Evolutionary conservation across 2,888 invertebrate genomes (phyloP), one percentile per base, ranked within the genome.

Genomic region (Ectemnius lituratus): DNA sequence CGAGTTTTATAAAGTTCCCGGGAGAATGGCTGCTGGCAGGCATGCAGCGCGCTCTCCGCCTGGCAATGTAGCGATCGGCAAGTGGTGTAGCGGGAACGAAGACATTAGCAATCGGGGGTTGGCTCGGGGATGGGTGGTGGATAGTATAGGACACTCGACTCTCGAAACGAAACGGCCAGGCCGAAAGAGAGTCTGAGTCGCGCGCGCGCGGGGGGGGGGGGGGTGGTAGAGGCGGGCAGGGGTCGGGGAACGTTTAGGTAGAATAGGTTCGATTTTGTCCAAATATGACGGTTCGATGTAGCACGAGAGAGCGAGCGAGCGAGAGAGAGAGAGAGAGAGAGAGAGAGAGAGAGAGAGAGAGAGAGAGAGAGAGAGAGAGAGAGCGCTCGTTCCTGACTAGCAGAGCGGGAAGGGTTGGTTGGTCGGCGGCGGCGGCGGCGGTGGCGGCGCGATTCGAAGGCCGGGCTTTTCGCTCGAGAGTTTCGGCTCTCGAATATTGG

Each of bases 401-500:
- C 37, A 8, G 37, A 37, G 37, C 37, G 37, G 37, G 37, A 37
- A 37, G 47, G 68, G 64, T 56, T 27, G 62, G 65, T 57, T 16
- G 5, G 76, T 46, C 67, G 46, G 37, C 52, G 27, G 46, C 37
- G 73, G 27, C 60, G 56, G 56, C 28, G 71, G 63, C n/a, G n/a
- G n/a, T 14, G 64, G 59, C 64, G 68, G 67, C 59, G 60, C 52
- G 78, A 81, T 83, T 74, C 83, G 83, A 83, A 82, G 86, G 85
- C 84, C 82, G 80, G 81, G 86, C 85, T 87, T 83, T 86, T 85
- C 82, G 87, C 81, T 83, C 78, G 87, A 88, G 86, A 83, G 86
- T 87, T 85, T 87, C 86, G 86, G 86, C 88, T 37, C 37, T 87
- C 85, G 88, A 89, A 90, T 90, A 90, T 90, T 90, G 90, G 90